Base-by-base conservation (phyloP, 2,888 invertebrate species). In the Callyntrura sp. region DNA sequence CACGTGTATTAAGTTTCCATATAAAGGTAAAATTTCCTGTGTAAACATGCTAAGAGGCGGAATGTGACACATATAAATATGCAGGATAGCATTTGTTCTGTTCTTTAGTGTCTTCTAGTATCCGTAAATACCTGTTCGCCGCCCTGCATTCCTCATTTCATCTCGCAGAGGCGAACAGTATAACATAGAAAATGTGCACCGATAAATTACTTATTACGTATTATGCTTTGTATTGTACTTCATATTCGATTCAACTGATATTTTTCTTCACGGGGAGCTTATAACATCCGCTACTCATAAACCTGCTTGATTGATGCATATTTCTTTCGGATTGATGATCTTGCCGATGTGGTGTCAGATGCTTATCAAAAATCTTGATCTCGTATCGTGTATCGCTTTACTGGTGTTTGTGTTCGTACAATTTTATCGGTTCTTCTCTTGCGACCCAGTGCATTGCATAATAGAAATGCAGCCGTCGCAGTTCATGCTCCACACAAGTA, bases 301-400 rank as follows among this genome's bases (percentile, higher is more conserved):
- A 68, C 57, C 14, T 62, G 25, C 89, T 85, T 84, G 82, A 88
- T 85, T 76, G 79, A 84, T 90, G 90, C 20, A 70, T 68, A 85
- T 89, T 85, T 85, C 85, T 60, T 68, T 51, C 82, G 81, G 70
- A 90, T 85, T 90, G 90, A 90, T 90, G 85, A 90, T 90, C 90
- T 86, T 82, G 81, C 83, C 78, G 84, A 84, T 89, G 65, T 76
- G 78, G 68, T 89, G 88, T 89, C 68, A 84, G 88, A 84, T 89
- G 78, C 55, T 89, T 89, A 89, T 89, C 87, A 57, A 43, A 70
- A 76, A 55, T 87, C 83, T 83, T 78, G 82, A 84, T 88, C 78
- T 88, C 5, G 20, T 57, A 11, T 35, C 35, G n/a, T 73, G 62
- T 43, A 82, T 45, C 73, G 20, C 20, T 25, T 60, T 17, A 79